Base-by-base conservation (phyloP, 2,888 invertebrate genomes). In the Stenichneumon culpator region DNA sequence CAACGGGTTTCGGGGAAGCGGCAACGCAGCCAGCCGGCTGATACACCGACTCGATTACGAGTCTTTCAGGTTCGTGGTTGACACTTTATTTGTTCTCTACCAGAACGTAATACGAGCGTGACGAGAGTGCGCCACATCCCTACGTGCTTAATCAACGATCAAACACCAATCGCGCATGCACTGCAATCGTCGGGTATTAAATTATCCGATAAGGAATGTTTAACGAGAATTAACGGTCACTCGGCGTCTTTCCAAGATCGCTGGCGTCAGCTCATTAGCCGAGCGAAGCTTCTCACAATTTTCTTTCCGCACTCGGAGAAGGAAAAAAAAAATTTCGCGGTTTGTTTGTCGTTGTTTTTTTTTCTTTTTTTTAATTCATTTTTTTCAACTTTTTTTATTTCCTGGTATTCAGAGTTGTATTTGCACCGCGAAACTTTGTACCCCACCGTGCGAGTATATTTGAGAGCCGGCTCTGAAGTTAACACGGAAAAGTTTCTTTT, bases 71-170 rank as follows among this genome's bases (percentile, higher is more conserved):
- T 54, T 70, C 19, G 70, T 63, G 32, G 36, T 52, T 47, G 22
- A n/a, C 5, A 4, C 36, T 44, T 44, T 69, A 47, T n/a, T 69
- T 69, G 6, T 28, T 69, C 16, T 69, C 57, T 2, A 22, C 9
- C 69, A 5, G 50, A 39, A 11, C 16, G 47, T 63, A 11, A 11
- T 11, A 9, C 63, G 25, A 63, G 25, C 25, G 32, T 28, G 19
- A 63, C 7, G 28, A 1, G 36, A 36, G 4, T 19, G 11, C 36
- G 32, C 11, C 44, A 11, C 19, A 16, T 9, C n/a, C n/a, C 36
- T n/a, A 22, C 70, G 70, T 70, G 54, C 7, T 70, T 19, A 70
- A 70, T 70, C 52, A 1, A 52, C 54, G 52, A 70, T 69, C 28
- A 25, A 16, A 16, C 28, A 25, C 4, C 69, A 0, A 36, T 63